Evolutionary conservation across 2,113 vertebrate species (phyloP), one percentile per base, ranked within the genome.

Genomic region (Ceyx margarethae): DNA sequence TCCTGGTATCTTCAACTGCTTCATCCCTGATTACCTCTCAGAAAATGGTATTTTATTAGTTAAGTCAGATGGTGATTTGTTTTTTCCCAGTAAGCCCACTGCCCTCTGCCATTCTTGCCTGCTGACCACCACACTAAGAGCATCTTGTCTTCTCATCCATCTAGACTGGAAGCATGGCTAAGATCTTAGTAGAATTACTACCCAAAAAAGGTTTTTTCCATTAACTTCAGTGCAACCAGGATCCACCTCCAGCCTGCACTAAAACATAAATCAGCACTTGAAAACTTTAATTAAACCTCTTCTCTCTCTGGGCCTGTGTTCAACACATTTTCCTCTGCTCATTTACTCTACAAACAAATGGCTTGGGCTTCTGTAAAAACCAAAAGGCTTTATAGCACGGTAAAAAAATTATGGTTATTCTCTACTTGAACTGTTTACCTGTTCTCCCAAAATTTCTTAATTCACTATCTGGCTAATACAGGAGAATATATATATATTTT

Each of bases 241-340:
- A 73, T 46, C 87, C 43, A 74, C 25, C 26, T 74, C 60, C 67
- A 25, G 68, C 15, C 54, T 60, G 18, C 13, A 40, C 68, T 26
- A 3, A 22, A 37, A 67, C 13, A 6, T 67, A 60, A 73, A 82
- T 71, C 37, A 66, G 15, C 8, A 7, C 48, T 43, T 22, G 18
- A 10, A 71, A 71, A 64, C 60, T n/a, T 74, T 42, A 82, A 82
- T 66, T 67, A 68, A 67, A 89, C 69, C 40, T 50, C 25, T 83
- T 43, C 35, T 73, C 48, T 51, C 56, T 42, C 81, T 71, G 35
- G 71, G 57, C 26, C 25, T 0, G 0, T 12, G 22, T 46, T 79
- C 64, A 74, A 37, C 8, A n/a, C 23, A 14, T 58, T 83, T 62
- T 69, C 62, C 46, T 46, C 22, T 65, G 35, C 43, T 87, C 68